phyloP scores from a whole-genome alignment of 2,113 vertebrate species.

The Eulemur rufifrons region DNA sequence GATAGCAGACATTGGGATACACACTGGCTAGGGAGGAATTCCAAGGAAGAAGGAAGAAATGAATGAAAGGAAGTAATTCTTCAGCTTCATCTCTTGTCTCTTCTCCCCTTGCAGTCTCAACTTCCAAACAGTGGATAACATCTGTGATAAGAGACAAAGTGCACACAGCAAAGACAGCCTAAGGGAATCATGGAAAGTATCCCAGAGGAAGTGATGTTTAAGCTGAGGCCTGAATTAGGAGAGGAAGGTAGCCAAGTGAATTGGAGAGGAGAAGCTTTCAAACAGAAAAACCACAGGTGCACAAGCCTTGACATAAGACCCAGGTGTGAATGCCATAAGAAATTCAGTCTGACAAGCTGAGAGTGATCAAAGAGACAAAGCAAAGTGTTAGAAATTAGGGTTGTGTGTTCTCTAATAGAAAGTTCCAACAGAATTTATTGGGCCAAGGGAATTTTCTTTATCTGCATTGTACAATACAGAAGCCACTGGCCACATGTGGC shows the following conservation, averaged over 20 bases:
- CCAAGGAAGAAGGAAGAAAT: background rate
- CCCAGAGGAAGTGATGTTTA: background rate
- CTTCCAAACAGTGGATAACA: background rate
- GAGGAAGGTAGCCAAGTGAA: background rate
- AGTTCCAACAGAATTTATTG: background rate
- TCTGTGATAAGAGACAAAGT: background rate
- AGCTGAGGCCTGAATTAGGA: background rate
- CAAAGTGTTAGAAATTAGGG: background rate
- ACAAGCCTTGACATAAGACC: background rate
- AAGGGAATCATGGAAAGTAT: background rate
- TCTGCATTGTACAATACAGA: background rate
- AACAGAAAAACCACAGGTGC: background rate
- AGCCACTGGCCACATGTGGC: background rate
- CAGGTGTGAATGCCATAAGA: background rate
- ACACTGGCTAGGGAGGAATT: background rate
- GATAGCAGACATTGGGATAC: background rate
- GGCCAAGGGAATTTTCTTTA: background rate
- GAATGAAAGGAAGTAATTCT: background rate
- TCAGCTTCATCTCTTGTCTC: background rate
- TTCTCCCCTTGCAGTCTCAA: background rate
- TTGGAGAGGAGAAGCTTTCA: background rate
- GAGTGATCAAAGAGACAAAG: background rate
- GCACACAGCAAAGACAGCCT: background rate
- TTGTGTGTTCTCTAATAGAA: background rate
- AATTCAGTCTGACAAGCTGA: background rate